Conservation (phyloP, 2,797 vertebrate genomes). For the Cephalopachus bancanus region DNA sequence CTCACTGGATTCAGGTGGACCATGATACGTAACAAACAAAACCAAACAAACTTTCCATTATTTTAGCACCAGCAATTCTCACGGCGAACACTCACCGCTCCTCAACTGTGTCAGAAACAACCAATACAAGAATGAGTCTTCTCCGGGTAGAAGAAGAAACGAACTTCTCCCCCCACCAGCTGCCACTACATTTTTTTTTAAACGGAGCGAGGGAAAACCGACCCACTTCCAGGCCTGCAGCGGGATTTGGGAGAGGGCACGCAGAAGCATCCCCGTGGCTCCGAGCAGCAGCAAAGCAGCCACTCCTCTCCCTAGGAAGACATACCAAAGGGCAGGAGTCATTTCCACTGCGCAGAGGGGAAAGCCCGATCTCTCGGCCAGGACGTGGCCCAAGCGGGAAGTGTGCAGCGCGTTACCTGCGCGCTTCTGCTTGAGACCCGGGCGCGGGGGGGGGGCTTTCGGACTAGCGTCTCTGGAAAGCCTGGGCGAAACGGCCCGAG, state of each 20-base stretch:
- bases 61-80: neutral
- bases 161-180: neutral
- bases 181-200: neutral
- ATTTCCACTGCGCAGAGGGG: too few relatives aligned
- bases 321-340: neutral
- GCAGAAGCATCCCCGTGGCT: neutral
- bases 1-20: neutral
- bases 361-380: neutral
- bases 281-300: neutral
- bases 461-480: neutral
- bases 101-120: neutral
- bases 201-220: neutral
- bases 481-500: neutral
- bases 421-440: too few relatives aligned
- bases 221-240: neutral
- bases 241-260: neutral
- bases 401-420: too few relatives aligned
- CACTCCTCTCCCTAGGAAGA: neutral
- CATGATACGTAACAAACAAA: neutral
- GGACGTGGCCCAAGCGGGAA: neutral
- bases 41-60: neutral
- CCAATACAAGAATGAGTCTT: neutral
- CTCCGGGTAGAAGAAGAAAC: neutral
- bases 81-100: neutral
- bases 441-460: too few relatives aligned